Conservation (phyloP, 2,797 vertebrate genomes). For the Euphonia xanthogaster region DNA sequence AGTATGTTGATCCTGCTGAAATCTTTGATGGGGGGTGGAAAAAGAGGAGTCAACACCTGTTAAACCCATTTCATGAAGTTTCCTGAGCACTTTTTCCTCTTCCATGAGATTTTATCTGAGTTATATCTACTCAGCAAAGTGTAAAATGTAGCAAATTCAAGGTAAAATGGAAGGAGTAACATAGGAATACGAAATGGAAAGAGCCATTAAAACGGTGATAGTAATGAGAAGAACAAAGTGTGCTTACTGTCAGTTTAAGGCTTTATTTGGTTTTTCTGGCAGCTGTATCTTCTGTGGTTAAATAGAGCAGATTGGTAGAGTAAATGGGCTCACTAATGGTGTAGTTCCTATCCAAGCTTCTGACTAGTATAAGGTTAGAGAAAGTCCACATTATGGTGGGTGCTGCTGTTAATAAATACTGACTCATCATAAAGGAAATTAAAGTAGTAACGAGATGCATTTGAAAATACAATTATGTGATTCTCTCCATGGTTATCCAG, state of each 20-base stretch:
- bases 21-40: neutral
- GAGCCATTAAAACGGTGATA: neutral
- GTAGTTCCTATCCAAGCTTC: neutral
- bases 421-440: neutral
- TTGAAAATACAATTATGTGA: neutral
- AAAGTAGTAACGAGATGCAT: neutral
- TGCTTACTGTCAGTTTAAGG: neutral
- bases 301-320: neutral
- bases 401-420: neutral
- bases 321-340: neutral
- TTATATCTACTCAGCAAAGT: neutral
- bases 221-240: neutral
- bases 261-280: neutral
- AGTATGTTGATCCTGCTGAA: neutral
- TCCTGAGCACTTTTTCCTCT: neutral
- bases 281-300: neutral
- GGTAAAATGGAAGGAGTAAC: neutral
- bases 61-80: neutral
- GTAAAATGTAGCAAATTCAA: neutral
- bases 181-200: neutral
- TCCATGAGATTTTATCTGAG: neutral
- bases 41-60: neutral
- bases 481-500: neutral
- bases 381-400: neutral
- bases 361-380: neutral